Conservation (phyloP, 2,888 invertebrate genomes). For the Chymomyza caudatula region DNA sequence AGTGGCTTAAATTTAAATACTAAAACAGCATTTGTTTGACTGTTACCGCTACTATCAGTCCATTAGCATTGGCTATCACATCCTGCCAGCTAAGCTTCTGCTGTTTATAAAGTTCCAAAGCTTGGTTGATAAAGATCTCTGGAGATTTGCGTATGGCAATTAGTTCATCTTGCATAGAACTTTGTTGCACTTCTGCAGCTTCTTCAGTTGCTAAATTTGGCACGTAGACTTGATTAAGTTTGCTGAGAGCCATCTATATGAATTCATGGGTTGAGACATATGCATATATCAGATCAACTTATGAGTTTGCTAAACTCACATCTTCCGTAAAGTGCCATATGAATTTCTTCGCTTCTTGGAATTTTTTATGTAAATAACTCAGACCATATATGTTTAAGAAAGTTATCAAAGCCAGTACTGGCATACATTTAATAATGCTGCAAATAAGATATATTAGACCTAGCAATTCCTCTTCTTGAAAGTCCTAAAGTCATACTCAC, state of each 20-base stretch:
- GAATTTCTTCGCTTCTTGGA: neutral
- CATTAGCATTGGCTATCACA: slow-evolving; percentile 43
- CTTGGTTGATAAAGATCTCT: slow-evolving; percentile 53
- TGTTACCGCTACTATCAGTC: slow-evolving; percentile 47
- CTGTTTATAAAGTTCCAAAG: slow-evolving; percentile 38
- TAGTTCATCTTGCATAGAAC: neutral
- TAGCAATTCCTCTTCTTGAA: neutral
- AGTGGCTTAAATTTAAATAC: neutral
- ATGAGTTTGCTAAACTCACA: too few relatives aligned
- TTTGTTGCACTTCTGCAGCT: neutral
- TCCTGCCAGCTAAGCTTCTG: slow-evolving; percentile 39
- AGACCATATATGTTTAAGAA: neutral
- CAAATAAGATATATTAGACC: neutral
- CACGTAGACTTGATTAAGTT: neutral
- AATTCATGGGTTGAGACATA: too few relatives aligned
- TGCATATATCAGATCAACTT: too few relatives aligned
- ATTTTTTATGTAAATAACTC: neutral
- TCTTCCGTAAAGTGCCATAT: neutral
- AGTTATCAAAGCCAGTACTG: neutral
- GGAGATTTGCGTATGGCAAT: slow-evolving; percentile 30
- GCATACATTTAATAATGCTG: neutral
- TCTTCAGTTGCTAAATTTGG: neutral
- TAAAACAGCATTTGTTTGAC: neutral
- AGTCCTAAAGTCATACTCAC: neutral
- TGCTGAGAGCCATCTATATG: neutral